phyloP scores from a whole-genome alignment of 1,140 invertebrate genomes.

The Hestina assimilis region DNA sequence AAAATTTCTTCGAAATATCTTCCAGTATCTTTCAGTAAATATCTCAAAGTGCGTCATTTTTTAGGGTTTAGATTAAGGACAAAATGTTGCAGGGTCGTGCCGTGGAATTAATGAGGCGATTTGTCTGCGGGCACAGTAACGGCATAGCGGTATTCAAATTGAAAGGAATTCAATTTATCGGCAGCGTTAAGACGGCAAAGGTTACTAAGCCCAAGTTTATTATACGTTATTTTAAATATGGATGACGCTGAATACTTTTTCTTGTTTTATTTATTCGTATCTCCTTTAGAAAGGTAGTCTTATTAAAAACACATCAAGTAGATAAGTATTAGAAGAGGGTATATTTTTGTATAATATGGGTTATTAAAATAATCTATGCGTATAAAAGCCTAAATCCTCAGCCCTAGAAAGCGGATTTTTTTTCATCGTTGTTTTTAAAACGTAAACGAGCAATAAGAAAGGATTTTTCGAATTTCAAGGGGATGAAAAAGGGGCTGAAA shows the following conservation, averaged over 20 bases:
- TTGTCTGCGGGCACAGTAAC: conserved; percentile 29
- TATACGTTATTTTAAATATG: conserved; percentile 2
- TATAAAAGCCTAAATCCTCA: too few species aligned
- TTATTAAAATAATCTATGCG: too few species aligned
- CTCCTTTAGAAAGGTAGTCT: too few species aligned
- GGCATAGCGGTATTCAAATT: conserved; percentile 35
- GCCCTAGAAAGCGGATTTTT: too few species aligned
- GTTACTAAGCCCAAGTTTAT: not conserved
- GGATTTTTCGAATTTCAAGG: too few species aligned
- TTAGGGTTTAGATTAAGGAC: conserved; percentile 19
- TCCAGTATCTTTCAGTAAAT: conserved; percentile 3
- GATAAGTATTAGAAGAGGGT: too few species aligned
- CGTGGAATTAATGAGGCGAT: conserved; percentile 42
- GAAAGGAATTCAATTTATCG: conserved; percentile 36
- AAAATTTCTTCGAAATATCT: not conserved
- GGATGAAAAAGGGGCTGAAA: too few species aligned
- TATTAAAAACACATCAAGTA: too few species aligned
- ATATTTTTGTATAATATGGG: too few species aligned
- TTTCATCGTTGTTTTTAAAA: too few species aligned
- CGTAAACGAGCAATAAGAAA: too few species aligned
- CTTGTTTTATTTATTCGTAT: not conserved
- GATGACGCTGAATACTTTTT: not conserved
- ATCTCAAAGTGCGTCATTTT: conserved; percentile 16
- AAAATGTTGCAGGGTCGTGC: conserved; percentile 25
- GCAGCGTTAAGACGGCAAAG: not conserved